phyloP scores from a whole-genome alignment of 2,888 invertebrate species.

The Stegophylla sp. region DNA sequence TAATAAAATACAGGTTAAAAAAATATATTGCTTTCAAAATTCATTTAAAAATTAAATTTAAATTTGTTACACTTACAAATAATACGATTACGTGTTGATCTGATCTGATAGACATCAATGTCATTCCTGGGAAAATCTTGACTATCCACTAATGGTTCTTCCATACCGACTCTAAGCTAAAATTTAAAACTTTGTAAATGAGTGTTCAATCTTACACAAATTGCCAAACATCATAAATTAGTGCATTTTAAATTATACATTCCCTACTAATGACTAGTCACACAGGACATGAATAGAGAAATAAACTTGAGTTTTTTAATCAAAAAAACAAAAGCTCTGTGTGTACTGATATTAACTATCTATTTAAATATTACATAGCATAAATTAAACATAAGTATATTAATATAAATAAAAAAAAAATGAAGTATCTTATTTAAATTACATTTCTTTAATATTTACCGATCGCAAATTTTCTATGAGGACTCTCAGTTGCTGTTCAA shows the following conservation, averaged over 20 bases:
- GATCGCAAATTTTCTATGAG: slow-evolving; percentile 37
- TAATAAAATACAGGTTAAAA: neutral
- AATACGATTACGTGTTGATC: slow-evolving; percentile 85
- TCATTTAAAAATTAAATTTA: neutral
- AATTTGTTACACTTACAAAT: slow-evolving; percentile 75
- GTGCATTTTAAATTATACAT: too few relatives aligned
- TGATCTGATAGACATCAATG: slow-evolving; percentile 89
- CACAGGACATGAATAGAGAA: too few relatives aligned
- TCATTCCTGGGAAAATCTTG: slow-evolving; percentile 88
- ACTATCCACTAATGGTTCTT: slow-evolving; percentile 80
- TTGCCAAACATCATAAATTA: neutral
- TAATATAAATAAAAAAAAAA: neutral
- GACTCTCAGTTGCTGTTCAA: slow-evolving; percentile 59
- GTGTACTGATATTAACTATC: neutral
- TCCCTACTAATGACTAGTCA: too few relatives aligned
- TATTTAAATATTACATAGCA: neutral
- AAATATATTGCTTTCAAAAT: neutral
- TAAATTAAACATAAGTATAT: neutral
- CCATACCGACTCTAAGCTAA: slow-evolving; percentile 83
- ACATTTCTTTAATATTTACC: slow-evolving; percentile 35
- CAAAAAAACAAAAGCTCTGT: neutral
- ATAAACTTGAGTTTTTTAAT: too few relatives aligned
- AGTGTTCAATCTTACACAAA: neutral
- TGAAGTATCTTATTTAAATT: neutral
- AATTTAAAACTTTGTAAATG: slow-evolving; percentile 54